A percentile compares a stretch with the other conserved stretches of the same genome.
Evolutionary conservation across 2,113 vertebrate genomes (phyloP).

Genomic region (Saguinus imperator): DNA sequence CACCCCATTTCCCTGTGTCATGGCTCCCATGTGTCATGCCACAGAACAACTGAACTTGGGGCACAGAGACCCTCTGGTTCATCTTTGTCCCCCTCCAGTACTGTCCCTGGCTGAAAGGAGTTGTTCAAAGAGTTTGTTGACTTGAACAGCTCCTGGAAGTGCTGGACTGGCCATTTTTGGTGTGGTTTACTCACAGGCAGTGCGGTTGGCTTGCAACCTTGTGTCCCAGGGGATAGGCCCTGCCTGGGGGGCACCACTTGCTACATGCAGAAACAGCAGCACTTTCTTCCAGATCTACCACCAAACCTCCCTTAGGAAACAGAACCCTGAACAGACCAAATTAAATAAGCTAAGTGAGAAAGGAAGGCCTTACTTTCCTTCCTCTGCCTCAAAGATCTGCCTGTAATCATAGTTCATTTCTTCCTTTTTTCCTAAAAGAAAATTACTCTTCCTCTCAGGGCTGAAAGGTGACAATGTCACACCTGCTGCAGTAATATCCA

Average conservation of each 20-base stretch:
- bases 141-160: rapidly evolving
- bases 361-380: neutral
- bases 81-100: neutral
- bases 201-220: neutral
- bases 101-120: neutral
- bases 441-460: neutral
- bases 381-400: neutral
- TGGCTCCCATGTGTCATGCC: rapidly evolving
- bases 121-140: neutral
- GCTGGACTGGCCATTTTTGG: neutral
- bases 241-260: neutral
- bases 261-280: neutral
- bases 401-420: neutral
- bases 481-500: neutral
- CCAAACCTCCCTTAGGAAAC: neutral
- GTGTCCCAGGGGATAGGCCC: neutral
- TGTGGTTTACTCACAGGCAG: neutral
- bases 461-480: neutral
- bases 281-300: neutral
- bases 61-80: neutral
- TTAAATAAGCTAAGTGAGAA: neutral
- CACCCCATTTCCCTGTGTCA: neutral
- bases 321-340: neutral
- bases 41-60: neutral
- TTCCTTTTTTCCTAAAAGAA: neutral